Percentiles rank a stretch among this genome's conserved stretches.
Conservation (phyloP, 2,113 vertebrate species). For the Corapipo altera region DNA sequence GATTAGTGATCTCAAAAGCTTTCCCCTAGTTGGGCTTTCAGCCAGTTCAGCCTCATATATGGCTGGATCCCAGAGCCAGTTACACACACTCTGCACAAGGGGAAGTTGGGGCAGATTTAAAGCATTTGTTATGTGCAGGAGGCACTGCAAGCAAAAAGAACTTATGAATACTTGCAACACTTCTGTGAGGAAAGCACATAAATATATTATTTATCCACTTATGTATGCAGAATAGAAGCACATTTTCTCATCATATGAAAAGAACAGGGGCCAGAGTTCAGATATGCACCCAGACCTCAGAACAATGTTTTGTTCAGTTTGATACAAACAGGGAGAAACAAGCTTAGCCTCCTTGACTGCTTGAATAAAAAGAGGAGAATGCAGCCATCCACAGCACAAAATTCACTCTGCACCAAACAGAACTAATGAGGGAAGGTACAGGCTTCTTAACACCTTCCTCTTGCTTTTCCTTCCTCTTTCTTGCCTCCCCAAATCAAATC, state of each 20-base stretch:
- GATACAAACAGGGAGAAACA: neutral
- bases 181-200: neutral
- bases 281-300: neutral
- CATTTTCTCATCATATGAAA: neutral
- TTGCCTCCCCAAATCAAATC: neutral
- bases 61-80: neutral
- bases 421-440: neutral
- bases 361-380: neutral
- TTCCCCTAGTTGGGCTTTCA: neutral
- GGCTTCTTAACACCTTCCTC: neutral
- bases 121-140: neutral
- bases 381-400: neutral
- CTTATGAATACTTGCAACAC: neutral
- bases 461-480: neutral
- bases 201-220: neutral
- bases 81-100: neutral
- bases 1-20: neutral
- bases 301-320: neutral
- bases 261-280: neutral
- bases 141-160: neutral
- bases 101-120: neutral
- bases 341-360: neutral
- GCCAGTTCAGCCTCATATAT: neutral
- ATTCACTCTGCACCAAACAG: neutral
- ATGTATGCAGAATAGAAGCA: neutral